Conservation (phyloP, 2,797 vertebrate genomes). For the Iguana delicatissima region DNA sequence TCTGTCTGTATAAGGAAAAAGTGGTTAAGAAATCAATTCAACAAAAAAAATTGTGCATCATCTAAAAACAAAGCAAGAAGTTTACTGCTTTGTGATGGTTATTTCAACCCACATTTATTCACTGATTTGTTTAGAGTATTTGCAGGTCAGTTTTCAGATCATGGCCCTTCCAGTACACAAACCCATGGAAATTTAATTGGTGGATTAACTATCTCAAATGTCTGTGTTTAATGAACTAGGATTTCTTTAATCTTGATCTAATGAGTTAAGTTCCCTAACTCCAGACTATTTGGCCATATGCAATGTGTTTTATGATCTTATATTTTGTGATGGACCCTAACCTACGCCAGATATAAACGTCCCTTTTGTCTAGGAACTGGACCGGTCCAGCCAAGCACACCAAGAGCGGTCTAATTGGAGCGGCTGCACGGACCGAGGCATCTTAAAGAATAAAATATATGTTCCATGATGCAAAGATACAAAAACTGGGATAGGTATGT, state of each 20-base stretch:
- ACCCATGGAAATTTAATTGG: not conserved
- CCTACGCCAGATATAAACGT: not conserved
- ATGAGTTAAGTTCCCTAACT: not conserved
- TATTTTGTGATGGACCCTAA: not conserved
- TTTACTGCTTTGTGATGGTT: not conserved
- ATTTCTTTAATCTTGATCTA: not conserved
- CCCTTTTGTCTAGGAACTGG: not conserved
- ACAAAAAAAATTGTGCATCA: too few relatives aligned
- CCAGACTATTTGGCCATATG: not conserved
- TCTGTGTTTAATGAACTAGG: not conserved
- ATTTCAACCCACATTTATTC: not conserved
- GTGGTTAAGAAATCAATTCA: not conserved
- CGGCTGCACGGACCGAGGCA: not conserved
- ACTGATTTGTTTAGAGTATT: not conserved
- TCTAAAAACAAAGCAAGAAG: not conserved
- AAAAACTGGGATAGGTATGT: constrained; percentile 49
- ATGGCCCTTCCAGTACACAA: not conserved
- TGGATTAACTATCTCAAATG: not conserved
- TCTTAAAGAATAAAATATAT: not conserved
- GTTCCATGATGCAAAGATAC: not conserved
- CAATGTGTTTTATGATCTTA: not conserved
- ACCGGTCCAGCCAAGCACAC: not conserved
- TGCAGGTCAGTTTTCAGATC: not conserved
- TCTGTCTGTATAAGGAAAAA: not conserved
- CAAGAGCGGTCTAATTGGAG: not conserved